Conservation (phyloP, 2,888 invertebrate species). For the Bursaphelenchus okinawaensis region DNA sequence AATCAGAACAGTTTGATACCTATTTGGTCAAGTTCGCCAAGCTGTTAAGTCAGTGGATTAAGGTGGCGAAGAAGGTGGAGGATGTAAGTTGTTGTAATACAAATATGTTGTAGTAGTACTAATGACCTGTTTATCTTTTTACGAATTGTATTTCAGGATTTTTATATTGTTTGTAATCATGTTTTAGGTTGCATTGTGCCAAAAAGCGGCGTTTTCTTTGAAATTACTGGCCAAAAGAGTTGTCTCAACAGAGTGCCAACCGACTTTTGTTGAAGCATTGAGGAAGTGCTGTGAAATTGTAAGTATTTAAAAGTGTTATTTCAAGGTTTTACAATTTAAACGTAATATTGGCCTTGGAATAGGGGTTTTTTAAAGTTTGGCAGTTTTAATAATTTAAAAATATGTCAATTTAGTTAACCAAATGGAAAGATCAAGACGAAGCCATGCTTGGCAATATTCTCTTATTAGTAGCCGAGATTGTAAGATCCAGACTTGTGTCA, state of each 20-base stretch:
- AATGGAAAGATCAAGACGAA: constrained; percentile 44
- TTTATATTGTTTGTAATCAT: not conserved
- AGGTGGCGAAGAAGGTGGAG: constrained; percentile 32
- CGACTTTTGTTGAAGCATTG: constrained; percentile 38
- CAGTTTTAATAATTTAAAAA: constrained; percentile 8
- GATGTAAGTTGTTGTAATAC: constrained; percentile 32
- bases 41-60: constrained; percentile 42
- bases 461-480: constrained; percentile 44
- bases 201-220: constrained; percentile 48
- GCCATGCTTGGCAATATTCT: constrained; percentile 45
- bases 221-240: constrained; percentile 46
- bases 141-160: not conserved
- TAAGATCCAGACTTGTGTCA: constrained; percentile 45
- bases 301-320: constrained; percentile 7
- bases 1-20: constrained; percentile 37
- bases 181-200: constrained; percentile 39
- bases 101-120: no score
- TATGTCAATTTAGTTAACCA: constrained; percentile 24
- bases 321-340: no score
- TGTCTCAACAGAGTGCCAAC: constrained; percentile 31
- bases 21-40: constrained; percentile 37
- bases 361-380: constrained; percentile 3
- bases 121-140: no score
- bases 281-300: constrained; percentile 37
- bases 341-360: not conserved